phyloP scores from a whole-genome alignment of 2,797 vertebrate species.

The Melanotaenia pygmaea region DNA sequence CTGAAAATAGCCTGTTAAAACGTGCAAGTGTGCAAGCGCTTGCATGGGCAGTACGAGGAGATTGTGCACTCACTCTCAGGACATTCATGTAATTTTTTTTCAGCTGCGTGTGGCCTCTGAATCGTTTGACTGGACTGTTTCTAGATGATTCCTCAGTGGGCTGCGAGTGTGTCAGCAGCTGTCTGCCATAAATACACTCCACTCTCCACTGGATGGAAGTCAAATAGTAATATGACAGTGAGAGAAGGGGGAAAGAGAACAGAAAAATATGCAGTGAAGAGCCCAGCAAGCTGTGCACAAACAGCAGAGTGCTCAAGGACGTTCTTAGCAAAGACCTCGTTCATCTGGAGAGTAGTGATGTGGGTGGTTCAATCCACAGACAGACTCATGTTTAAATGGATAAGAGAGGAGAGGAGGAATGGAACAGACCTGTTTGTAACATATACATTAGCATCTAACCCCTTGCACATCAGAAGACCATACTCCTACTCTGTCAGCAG shows the following conservation, averaged over 20 bases:
- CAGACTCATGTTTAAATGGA: slow-evolving; percentile 73
- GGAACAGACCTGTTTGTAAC: slow-evolving; percentile 52
- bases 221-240: slow-evolving; percentile 52
- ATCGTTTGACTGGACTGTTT: slow-evolving; percentile 30
- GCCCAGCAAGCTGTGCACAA: slow-evolving; percentile 49
- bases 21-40: slow-evolving; percentile 29
- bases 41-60: slow-evolving; percentile 22
- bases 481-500: slow-evolving; percentile 60
- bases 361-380: slow-evolving; percentile 50
- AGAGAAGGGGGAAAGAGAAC: slow-evolving; percentile 4
- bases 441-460: slow-evolving; percentile 70
- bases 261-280: slow-evolving; percentile 32
- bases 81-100: slow-evolving; percentile 44
- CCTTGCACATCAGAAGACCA: slow-evolving; percentile 43
- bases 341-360: slow-evolving; percentile 43
- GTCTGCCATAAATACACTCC: slow-evolving; percentile 58
- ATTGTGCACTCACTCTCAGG: slow-evolving; percentile 27
- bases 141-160: slow-evolving; percentile 54
- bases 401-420: slow-evolving; percentile 38
- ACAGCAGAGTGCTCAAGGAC: slow-evolving; percentile 55
- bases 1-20: slow-evolving; percentile 50
- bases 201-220: slow-evolving; percentile 52
- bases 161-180: slow-evolving; percentile 57
- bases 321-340: slow-evolving; percentile 37
- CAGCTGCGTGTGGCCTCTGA: slow-evolving; percentile 27